Conservation (phyloP, 64 coral and sea anemone species). For the Stichodactyla mertensii region DNA sequence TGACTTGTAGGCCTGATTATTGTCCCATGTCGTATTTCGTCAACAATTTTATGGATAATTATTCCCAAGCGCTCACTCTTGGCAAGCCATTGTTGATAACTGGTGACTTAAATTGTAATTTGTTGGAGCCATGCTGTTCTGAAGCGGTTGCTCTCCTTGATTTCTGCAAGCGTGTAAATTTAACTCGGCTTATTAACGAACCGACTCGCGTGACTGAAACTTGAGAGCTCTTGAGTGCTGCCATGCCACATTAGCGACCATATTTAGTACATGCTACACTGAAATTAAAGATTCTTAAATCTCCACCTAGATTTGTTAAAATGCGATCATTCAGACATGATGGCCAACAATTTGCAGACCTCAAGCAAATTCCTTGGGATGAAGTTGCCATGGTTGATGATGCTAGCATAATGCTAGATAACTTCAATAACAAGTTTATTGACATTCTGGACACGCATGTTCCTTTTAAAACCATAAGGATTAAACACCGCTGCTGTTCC, state of each 20-base stretch:
- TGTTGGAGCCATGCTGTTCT: neutral
- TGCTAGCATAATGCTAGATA: too few relatives aligned
- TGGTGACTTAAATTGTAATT: constrained; percentile 16
- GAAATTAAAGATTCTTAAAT: constrained; percentile 34
- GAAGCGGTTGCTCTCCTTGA: constrained; percentile 38
- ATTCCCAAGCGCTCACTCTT: constrained; percentile 24
- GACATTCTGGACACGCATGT: too few relatives aligned
- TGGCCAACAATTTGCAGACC: too few relatives aligned
- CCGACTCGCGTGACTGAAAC: constrained; percentile 42
- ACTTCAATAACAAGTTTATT: too few relatives aligned
- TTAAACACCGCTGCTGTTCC: too few relatives aligned
- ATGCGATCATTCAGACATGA: neutral
- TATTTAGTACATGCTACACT: constrained; percentile 23
- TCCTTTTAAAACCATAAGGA: too few relatives aligned
- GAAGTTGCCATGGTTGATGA: too few relatives aligned
- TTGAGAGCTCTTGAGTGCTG: constrained; percentile 13
- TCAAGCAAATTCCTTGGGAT: too few relatives aligned
- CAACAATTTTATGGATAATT: constrained; percentile 16
- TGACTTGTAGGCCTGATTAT: constrained; percentile 6
- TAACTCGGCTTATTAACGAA: constrained; percentile 23
- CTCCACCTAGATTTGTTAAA: constrained; percentile 23
- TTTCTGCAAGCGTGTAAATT: constrained; percentile 17
- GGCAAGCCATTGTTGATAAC: constrained; percentile 4
- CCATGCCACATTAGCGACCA: constrained; percentile 27
- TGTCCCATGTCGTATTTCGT: neutral